phyloP scores from a whole-genome alignment of 2,888 invertebrate genomes.

The Rotaria sp. region DNA sequence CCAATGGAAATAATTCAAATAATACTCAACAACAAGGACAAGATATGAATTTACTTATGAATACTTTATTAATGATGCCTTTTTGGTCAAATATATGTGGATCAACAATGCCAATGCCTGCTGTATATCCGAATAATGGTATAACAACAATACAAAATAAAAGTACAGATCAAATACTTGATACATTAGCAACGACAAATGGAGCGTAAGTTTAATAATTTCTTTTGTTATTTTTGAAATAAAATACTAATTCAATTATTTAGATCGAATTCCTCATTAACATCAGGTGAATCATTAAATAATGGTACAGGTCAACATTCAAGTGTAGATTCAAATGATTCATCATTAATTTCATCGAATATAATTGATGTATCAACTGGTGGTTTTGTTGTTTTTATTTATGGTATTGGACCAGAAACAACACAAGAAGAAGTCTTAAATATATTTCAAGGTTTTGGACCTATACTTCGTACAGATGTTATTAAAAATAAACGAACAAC shows the following conservation, averaged over 20 bases:
- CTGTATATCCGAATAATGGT: background rate
- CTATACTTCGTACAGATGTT: background rate
- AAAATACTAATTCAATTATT: background rate
- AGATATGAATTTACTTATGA: slow-evolving; percentile 7
- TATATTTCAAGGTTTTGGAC: background rate
- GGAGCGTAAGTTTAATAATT: background rate
- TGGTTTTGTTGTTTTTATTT: background rate
- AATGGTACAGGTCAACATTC: background rate
- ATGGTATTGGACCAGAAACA: slow-evolving; percentile 22
- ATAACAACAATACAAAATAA: background rate
- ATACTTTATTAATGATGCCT: background rate
- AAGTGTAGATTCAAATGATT: background rate
- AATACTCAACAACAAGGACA: background rate
- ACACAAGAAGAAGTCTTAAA: background rate
- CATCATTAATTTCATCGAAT: background rate
- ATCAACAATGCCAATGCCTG: background rate
- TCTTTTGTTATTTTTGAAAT: too few relatives aligned
- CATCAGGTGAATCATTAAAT: background rate
- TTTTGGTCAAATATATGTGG: background rate
- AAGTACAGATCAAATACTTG: background rate
- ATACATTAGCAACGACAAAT: background rate
- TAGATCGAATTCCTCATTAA: background rate
- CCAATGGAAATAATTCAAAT: background rate
- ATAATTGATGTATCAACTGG: background rate
- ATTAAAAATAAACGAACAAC: background rate